Base-by-base conservation (phyloP, 2,888 invertebrate genomes). In the Cerastis rubricosa region DNA sequence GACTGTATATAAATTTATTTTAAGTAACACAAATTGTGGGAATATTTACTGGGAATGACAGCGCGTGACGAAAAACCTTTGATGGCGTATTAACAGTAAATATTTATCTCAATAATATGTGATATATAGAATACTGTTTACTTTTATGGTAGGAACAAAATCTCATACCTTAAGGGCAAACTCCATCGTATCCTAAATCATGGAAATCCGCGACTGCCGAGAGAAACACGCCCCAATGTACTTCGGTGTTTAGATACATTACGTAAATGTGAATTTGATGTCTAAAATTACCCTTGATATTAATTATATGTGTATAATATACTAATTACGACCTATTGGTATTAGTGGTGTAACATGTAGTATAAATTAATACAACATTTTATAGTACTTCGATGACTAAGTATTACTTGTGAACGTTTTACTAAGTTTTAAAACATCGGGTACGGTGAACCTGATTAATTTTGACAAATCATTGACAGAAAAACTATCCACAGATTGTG, bases 1-100 rank as follows among this genome's bases (percentile, higher is more conserved):
- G 91, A 94, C 92, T 96, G 95, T 96, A 95, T 88, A 95, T 96
- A 96, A 80, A 90, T 92, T 91, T 92, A 92, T 91, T 93, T 89
- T 94, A 94, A 93, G 93, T 87, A 90, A 91, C 93, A 93, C 92
- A 90, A 91, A 91, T 94, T 95, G 94, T 90, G 90, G 90, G 88
- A 92, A 92, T 93, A 93, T 95, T 95, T 93, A 93, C 93, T 94
- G 94, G 80, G 82, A 90, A 90, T 89, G 88, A 81, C 76, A 70
- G 59, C 57, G 81, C 84, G 76, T 81, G 80, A 79, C 87, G 81
- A 86, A 85, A 57, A 75, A 84, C 79, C 81, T 84, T 80, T 87
- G 85, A 88, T 81, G 86, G 83, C 81, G 80, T 90, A 85, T 93
- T 91, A 86, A 87, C 93, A 93, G 94, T 94, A 92, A 94, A 95